A percentile compares a stretch with the other conserved stretches of the same genome.
These are phyloP conservation scores for Antennarius maculatus DNA, from an alignment of 2,797 vertebrate genomes.

Conservation along the genomic window DNA sequence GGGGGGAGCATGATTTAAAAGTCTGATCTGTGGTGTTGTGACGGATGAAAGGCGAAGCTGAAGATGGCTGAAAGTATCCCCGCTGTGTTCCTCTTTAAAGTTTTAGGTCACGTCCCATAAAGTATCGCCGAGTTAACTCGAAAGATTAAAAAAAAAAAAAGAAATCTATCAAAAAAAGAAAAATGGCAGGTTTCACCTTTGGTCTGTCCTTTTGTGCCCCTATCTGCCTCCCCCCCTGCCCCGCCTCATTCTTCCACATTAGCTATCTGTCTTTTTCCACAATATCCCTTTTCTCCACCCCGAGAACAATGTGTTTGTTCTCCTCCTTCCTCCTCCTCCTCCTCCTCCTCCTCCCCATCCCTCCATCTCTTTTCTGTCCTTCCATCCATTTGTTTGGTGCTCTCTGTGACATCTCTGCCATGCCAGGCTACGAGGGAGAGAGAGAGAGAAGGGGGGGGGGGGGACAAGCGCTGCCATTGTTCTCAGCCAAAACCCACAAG, in stretches of 20 bases:
- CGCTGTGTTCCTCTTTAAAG: conserved; percentile 35
- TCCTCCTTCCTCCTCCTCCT: conserved; percentile 63
- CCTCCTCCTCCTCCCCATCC: conserved; percentile 56
- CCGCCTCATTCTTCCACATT: conserved; percentile 59
- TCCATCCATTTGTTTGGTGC: conserved; percentile 79
- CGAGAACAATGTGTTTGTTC: conserved; percentile 81
- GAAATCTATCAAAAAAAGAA: conserved; percentile 37
- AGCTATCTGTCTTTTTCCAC: conserved; percentile 74
- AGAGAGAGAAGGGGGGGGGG: conserved; percentile 67
- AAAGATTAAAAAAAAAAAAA: conserved; percentile 20
- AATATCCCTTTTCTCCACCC: conserved; percentile 78
- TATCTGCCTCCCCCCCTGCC: conserved; percentile 12
- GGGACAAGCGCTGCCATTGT: conserved; percentile 80
- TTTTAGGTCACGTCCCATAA: conserved; percentile 38
- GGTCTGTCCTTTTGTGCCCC: conserved; percentile 56
- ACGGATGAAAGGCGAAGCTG: conserved; percentile 35
- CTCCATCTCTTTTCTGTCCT: conserved; percentile 70
- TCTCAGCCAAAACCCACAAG: conserved; percentile 55
- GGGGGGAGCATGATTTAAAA: background rate
- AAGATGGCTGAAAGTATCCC: conserved; percentile 29
- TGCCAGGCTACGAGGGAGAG: conserved; percentile 76
- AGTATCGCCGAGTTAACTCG: conserved; percentile 50
- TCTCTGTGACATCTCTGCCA: conserved; percentile 85
- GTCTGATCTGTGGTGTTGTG: conserved; percentile 27
- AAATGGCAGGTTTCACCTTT: conserved; percentile 68